Conservation (phyloP, 2,888 invertebrate species). For the Caenorhabditis japonica region DNA sequence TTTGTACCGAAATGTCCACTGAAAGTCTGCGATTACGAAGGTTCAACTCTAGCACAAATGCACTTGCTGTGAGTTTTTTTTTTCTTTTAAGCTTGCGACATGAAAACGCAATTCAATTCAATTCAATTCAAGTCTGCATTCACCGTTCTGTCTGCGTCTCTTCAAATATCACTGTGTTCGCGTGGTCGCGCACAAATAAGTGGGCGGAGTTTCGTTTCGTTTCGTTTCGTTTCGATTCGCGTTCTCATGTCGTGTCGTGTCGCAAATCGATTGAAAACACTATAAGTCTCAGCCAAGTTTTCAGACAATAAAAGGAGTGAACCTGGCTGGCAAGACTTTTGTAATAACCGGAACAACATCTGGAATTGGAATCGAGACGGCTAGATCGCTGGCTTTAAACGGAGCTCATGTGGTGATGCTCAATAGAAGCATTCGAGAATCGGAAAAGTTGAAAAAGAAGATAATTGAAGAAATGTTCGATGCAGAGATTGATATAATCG, state of each 20-base stretch:
- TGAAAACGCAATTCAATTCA: too few relatives aligned
- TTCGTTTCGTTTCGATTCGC: too few relatives aligned
- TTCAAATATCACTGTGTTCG: too few relatives aligned
- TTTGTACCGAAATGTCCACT: background rate
- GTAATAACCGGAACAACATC: conserved; percentile 68
- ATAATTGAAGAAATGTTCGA: conserved; percentile 10
- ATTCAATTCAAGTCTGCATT: too few relatives aligned
- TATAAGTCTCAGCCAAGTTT: background rate
- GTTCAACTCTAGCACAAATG: conserved; percentile 37
- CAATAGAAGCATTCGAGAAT: conserved; percentile 80
- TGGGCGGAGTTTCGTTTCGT: too few relatives aligned
- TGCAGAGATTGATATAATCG: conserved; percentile 76
- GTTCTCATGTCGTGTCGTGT: too few relatives aligned
- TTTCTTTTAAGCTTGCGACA: too few relatives aligned
- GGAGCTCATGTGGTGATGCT: conserved; percentile 88
- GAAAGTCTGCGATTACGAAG: conserved; percentile 11
- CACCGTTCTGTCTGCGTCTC: too few relatives aligned
- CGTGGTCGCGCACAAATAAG: too few relatives aligned
- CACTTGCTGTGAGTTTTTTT: conserved; percentile 20
- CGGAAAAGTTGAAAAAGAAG: conserved; percentile 12
- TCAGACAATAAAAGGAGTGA: conserved; percentile 59
- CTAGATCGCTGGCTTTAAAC: conserved; percentile 56
- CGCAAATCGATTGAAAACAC: too few relatives aligned
- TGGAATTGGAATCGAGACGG: conserved; percentile 69
- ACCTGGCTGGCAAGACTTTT: conserved; percentile 63